Evolutionary conservation across 1,140 invertebrate genomes (phyloP).

Genomic region (Battus philenor): DNA sequence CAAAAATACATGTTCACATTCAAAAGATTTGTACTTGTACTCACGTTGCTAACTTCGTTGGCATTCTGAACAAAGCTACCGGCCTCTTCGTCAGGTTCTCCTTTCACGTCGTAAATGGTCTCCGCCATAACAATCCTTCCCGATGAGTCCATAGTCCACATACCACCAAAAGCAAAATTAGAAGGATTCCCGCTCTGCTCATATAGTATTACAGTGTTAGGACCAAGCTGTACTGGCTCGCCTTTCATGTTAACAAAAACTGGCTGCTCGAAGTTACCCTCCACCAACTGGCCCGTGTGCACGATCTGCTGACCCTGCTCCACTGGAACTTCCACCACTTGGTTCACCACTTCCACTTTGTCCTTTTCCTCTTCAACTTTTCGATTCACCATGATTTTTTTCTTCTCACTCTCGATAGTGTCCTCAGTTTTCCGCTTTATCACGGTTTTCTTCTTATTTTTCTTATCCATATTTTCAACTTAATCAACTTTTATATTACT

Average conservation of each 20-base stretch:
- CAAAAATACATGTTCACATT: no score
- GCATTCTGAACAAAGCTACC: slow-evolving; percentile 56
- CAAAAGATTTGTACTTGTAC: no score
- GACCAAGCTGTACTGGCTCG: slow-evolving; percentile 64
- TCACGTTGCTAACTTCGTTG: slow-evolving; percentile 59
- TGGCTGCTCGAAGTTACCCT: slow-evolving; percentile 67
- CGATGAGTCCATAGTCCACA: slow-evolving; percentile 69
- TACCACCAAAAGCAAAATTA: slow-evolving; percentile 67
- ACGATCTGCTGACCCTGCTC: slow-evolving; percentile 69
- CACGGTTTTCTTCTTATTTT: slow-evolving; percentile 69
- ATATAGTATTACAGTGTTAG: slow-evolving; percentile 71
- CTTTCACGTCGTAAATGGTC: slow-evolving; percentile 72
- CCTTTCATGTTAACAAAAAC: slow-evolving; percentile 70
- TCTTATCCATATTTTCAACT: slow-evolving; percentile 71
- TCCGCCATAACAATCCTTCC: slow-evolving; percentile 71
- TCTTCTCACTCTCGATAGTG: slow-evolving; percentile 49
- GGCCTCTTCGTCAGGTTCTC: slow-evolving; percentile 61
- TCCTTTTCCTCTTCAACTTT: slow-evolving; percentile 57
- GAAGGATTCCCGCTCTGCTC: slow-evolving; percentile 66
- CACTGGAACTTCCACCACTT: slow-evolving; percentile 64
- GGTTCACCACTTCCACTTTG: slow-evolving; percentile 58
- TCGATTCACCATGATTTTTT: slow-evolving; percentile 60
- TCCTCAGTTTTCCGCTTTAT: slow-evolving; percentile 73
- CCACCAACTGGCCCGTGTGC: slow-evolving; percentile 62
- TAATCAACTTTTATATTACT: slow-evolving; percentile 27